These are phyloP conservation scores for Mesodorylaimus sp. DNA, from an alignment of 2,888 invertebrate genomes.

Conservation along the genomic window DNA sequence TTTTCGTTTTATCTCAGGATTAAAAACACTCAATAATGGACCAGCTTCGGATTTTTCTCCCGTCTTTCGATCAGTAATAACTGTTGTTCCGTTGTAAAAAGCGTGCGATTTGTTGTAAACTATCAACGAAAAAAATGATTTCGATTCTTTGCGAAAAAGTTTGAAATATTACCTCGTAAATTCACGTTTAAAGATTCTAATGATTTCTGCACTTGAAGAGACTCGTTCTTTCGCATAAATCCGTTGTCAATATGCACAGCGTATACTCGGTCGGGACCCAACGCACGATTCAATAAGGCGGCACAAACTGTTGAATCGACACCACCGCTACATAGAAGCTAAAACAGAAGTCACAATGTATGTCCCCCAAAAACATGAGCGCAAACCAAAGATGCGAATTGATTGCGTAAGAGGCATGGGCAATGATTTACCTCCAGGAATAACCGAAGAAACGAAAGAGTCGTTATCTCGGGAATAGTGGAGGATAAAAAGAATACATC, in stretches of 20 bases:
- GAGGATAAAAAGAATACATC: too few relatives aligned
- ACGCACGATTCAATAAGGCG: constrained; percentile 70
- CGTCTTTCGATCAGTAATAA: constrained; percentile 15
- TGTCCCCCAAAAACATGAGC: constrained; percentile 24
- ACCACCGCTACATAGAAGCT: constrained; percentile 80
- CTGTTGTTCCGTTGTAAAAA: constrained; percentile 51
- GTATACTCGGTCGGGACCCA: constrained; percentile 49
- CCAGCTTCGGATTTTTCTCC: neutral
- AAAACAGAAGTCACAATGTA: too few relatives aligned
- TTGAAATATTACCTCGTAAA: neutral
- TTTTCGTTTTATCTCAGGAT: constrained; percentile 91
- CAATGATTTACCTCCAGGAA: too few relatives aligned
- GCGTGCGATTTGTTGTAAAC: constrained; percentile 38
- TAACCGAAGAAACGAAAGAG: too few relatives aligned
- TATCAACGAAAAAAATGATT: constrained; percentile 19
- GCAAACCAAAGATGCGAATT: neutral
- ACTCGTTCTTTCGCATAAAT: constrained; percentile 92
- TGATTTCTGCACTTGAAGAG: constrained; percentile 48
- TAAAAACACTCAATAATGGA: constrained; percentile 58
- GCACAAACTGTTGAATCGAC: constrained; percentile 99
- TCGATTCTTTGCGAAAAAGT: neutral
- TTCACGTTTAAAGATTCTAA: neutral
- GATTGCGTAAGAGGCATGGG: too few relatives aligned
- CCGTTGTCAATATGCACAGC: constrained; percentile 97
- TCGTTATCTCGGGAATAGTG: too few relatives aligned